phyloP scores from a whole-genome alignment of 2,888 invertebrate species.

The Agrotis clavis region DNA sequence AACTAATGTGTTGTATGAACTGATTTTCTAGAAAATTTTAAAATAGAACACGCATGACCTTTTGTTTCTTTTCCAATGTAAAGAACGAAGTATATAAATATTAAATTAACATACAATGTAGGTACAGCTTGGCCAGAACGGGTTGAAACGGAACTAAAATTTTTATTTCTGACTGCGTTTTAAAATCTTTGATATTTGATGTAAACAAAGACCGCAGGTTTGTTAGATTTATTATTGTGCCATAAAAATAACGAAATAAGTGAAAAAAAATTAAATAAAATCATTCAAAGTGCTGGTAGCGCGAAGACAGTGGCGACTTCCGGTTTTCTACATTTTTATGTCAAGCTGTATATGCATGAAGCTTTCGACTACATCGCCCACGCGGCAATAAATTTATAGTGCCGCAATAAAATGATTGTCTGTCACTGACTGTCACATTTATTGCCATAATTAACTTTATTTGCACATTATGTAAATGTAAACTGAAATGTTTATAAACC shows the following conservation, averaged over 20 bases:
- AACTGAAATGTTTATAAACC: no score
- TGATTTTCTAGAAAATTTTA: conserved; percentile 22
- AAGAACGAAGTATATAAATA: background rate
- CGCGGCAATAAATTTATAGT: background rate
- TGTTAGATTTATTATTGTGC: no score
- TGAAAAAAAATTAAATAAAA: no score
- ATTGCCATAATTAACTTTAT: background rate
- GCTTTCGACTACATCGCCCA: background rate
- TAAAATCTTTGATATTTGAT: no score
- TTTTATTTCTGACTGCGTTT: no score
- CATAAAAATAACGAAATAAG: no score
- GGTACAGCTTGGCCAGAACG: no score
- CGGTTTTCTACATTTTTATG: no score
- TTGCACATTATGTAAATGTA: background rate
- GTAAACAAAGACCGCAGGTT: no score
- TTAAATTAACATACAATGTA: background rate
- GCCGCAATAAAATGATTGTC: background rate
- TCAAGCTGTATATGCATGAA: background rate
- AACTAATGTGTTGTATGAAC: background rate
- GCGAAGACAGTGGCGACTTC: no score
- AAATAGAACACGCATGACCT: conserved; percentile 12
- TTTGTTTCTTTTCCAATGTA: conserved; percentile 30
- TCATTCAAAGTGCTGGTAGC: no score
- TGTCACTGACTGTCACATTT: background rate
- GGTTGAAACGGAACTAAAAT: no score